Evolutionary conservation across 1,140 invertebrate genomes (phyloP).

Genomic region (Tigriopus japonicus): DNA sequence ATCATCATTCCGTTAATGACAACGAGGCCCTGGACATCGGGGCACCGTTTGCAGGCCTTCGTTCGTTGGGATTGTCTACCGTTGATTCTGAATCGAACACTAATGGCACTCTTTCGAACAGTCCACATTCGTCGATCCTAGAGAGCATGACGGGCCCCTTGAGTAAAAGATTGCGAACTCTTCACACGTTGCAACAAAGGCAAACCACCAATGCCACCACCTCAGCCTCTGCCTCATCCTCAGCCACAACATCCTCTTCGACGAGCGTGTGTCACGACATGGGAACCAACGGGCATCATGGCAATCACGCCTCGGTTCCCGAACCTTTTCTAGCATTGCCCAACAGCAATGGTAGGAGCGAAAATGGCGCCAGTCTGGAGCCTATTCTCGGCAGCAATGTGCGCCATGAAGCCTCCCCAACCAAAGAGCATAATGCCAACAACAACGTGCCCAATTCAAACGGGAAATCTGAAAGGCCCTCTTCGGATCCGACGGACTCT

Average conservation of each 20-base stretch:
- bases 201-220: neutral
- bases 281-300: no score
- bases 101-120: neutral
- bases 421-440: neutral
- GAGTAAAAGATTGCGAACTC: slow-evolving; percentile 5
- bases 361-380: neutral
- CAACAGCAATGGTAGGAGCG: no score
- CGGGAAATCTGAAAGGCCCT: neutral
- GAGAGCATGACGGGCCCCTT: slow-evolving; percentile 1
- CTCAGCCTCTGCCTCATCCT: neutral
- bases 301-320: no score
- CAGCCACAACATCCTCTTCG: neutral
- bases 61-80: no score
- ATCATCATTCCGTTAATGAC: no score
- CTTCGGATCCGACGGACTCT: neutral
- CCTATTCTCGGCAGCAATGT: neutral
- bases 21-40: no score
- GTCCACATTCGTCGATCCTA: slow-evolving; percentile 7
- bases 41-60: no score
- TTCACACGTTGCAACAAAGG: neutral
- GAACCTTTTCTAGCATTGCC: no score
- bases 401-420: neutral
- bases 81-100: no score
- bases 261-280: neutral
- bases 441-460: neutral